Evolutionary conservation across 1,140 invertebrate genomes (phyloP).

Genomic region (Drosophila sp.): DNA sequence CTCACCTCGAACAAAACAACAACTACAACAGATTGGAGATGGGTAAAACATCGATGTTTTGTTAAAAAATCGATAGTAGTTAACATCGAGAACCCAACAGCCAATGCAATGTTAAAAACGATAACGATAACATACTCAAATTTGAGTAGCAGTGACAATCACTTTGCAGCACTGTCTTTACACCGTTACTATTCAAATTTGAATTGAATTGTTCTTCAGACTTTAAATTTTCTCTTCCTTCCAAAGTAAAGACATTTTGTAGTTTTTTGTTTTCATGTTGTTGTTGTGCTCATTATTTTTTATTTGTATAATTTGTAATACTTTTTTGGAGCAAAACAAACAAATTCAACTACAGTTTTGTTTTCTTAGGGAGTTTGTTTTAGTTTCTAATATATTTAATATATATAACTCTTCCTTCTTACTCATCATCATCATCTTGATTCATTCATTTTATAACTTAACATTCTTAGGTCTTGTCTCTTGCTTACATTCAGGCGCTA

Average conservation of each 20-base stretch:
- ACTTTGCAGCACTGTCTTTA: not conserved
- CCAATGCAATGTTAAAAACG: too few relatives aligned
- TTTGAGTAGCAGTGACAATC: too few relatives aligned
- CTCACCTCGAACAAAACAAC: not conserved
- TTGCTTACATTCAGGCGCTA: constrained; percentile 33
- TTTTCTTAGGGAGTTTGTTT: constrained; percentile 28
- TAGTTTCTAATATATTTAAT: constrained; percentile 54
- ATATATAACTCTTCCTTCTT: constrained; percentile 55
- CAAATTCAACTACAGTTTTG: constrained; percentile 53
- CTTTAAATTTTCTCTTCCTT: not conserved
- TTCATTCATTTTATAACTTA: constrained; percentile 54
- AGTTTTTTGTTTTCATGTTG: constrained; percentile 39
- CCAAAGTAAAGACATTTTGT: not conserved
- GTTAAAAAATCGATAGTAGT: too few relatives aligned
- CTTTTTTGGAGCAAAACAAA: constrained; percentile 55
- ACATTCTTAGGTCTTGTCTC: constrained; percentile 69
- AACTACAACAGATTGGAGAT: not conserved
- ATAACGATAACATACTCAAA: too few relatives aligned
- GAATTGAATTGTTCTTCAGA: too few relatives aligned
- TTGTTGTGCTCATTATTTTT: constrained; percentile 52
- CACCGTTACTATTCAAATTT: not conserved
- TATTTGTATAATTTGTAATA: constrained; percentile 50
- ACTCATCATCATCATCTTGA: constrained; percentile 16
- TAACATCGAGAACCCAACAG: too few relatives aligned
- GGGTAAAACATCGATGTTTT: too few relatives aligned